A percentile compares a stretch with the other conserved stretches of the same genome.
phyloP scores from a whole-genome alignment of 2,888 invertebrate genomes.

The Eurytoma californica region DNA sequence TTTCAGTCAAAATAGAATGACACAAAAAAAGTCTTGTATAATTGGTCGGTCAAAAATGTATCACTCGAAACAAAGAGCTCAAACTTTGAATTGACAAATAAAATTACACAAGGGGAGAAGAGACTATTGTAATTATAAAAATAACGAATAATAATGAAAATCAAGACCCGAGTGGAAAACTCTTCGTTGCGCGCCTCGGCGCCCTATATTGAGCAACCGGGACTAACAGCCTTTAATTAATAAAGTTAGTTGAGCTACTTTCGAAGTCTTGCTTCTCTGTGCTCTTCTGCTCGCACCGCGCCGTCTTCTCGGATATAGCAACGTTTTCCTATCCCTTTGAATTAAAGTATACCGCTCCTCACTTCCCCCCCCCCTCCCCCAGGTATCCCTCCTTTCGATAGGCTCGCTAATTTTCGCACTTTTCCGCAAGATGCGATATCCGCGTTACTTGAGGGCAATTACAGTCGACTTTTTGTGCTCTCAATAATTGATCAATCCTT shows the following conservation, averaged over 20 bases:
- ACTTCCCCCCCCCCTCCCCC: constrained; percentile 45
- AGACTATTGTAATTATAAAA: constrained; percentile 49
- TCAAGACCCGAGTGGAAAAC: constrained; percentile 34
- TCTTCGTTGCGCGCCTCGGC: constrained; percentile 4
- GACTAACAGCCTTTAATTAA: constrained; percentile 72
- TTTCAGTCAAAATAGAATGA: too few relatives aligned
- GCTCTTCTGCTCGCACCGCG: constrained; percentile 35
- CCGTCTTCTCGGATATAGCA: constrained; percentile 57
- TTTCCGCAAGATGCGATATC: constrained; percentile 9
- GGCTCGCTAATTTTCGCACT: constrained; percentile 50
- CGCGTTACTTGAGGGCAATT: not conserved
- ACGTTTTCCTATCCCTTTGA: constrained; percentile 65
- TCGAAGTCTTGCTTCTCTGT: constrained; percentile 66
- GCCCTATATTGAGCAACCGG: constrained; percentile 69
- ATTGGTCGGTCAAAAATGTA: too few relatives aligned
- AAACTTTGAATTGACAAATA: constrained; percentile 45
- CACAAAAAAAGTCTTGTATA: too few relatives aligned
- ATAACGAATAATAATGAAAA: constrained; percentile 52
- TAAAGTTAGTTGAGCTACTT: constrained; percentile 72
- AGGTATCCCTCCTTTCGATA: constrained; percentile 53
- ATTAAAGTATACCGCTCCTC: constrained; percentile 65
- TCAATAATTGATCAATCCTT: too few relatives aligned
- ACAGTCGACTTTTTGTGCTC: too few relatives aligned
- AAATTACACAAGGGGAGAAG: constrained; percentile 9
- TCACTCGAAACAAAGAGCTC: not conserved